Conservation (phyloP, 2,797 vertebrate genomes). For the Micrastur ruficollis region DNA sequence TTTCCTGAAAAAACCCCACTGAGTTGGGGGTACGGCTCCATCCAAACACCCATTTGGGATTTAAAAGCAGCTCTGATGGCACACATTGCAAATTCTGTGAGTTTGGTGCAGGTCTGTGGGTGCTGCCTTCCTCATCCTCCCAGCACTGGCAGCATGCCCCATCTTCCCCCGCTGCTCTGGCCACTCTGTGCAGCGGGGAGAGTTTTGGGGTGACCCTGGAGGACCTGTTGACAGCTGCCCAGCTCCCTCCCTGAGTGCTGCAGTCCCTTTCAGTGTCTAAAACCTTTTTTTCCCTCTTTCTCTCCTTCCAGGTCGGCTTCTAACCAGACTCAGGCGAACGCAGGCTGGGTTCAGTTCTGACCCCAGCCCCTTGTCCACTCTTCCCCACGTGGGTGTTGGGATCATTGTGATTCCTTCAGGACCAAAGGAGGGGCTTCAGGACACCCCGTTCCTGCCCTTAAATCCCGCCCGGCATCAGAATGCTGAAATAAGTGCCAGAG, state of each 20-base stretch:
- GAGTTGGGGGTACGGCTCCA: not conserved
- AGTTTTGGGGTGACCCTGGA: not conserved
- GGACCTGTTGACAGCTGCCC: rapidly evolving
- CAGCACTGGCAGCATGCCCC: rapidly evolving
- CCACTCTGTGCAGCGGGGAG: not conserved
- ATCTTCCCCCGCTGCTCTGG: no score
- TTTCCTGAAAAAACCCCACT: rapidly evolving
- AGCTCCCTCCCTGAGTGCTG: rapidly evolving
- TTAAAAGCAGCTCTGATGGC: rapidly evolving
- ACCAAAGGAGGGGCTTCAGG: slow-evolving; percentile 10
- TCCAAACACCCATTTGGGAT: not conserved
- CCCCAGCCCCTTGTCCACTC: rapidly evolving
- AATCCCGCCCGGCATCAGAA: rapidly evolving
- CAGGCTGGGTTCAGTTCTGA: slow-evolving; percentile 95
- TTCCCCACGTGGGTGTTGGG: not conserved
- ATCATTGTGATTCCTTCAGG: not conserved
- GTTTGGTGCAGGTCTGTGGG: rapidly evolving
- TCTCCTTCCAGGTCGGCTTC: slow-evolving; percentile 71
- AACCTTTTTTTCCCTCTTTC: rapidly evolving
- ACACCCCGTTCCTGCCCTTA: not conserved
- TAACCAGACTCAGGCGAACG: slow-evolving; percentile 72
- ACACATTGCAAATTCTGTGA: rapidly evolving
- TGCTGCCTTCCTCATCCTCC: not conserved
- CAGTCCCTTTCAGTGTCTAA: not conserved
- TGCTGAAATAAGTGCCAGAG: not conserved